A percentile compares a stretch with the other conserved stretches of the same genome.
phyloP scores from a whole-genome alignment of 53 echinoderm and acorn worm species.

The Apostichopus leukothele region DNA sequence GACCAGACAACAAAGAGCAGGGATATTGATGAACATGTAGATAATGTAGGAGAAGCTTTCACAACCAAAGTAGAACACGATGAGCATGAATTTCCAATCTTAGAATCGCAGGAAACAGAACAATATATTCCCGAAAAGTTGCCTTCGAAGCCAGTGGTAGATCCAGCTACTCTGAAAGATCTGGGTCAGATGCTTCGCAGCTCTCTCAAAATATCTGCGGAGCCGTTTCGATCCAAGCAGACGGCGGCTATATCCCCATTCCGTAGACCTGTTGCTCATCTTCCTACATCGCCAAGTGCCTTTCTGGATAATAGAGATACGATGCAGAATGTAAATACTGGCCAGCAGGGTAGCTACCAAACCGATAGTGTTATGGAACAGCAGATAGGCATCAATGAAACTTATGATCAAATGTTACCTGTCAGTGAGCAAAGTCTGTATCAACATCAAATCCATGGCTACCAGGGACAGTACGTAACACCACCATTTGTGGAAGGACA shows the following conservation, averaged over 20 bases:
- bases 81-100: neutral
- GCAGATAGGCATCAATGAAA: neutral
- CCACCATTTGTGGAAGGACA: neutral
- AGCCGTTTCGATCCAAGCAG: constrained; percentile 41
- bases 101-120: constrained; percentile 8
- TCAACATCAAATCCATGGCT: neutral
- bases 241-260: constrained; percentile 33
- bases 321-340: neutral
- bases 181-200: constrained; percentile 34
- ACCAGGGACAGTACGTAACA: neutral
- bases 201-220: constrained; percentile 39
- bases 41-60: neutral
- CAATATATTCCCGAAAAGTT: neutral
- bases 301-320: constrained; percentile 37
- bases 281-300: constrained; percentile 33
- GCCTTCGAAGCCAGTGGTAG: constrained; percentile 17
- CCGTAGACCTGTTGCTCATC: constrained; percentile 1
- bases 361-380: neutral
- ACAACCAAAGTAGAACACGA: neutral
- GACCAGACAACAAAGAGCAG: neutral
- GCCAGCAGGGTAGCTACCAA: neutral
- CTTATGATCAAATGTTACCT: neutral
- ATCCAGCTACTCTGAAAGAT: constrained; percentile 40
- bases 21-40: too few species aligned
- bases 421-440: neutral